These are phyloP conservation scores for Natator depressus DNA, from an alignment of 2,113 vertebrate genomes.

Conservation along the genomic window DNA sequence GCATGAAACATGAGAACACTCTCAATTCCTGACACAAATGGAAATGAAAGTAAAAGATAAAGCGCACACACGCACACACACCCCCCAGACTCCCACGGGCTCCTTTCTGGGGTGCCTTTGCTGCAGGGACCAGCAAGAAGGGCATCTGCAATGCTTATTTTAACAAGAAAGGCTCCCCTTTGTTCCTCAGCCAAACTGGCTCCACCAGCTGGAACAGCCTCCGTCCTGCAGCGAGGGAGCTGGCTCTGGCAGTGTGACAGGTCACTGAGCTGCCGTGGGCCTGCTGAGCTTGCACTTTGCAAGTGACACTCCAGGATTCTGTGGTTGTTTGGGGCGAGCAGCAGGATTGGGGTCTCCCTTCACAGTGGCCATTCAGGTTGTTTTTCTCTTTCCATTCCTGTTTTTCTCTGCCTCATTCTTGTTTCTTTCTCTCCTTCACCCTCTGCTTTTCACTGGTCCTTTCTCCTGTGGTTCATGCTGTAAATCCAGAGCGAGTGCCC, in stretches of 20 bases:
- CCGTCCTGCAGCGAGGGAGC: not conserved
- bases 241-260: not conserved
- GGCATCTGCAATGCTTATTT: accelerated
- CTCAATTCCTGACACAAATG: not conserved
- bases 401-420: accelerated
- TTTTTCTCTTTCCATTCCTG: not conserved
- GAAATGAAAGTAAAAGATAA: not conserved
- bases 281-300: not conserved
- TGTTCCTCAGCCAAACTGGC: not conserved
- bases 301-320: not conserved
- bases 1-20: not conserved
- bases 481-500: not conserved
- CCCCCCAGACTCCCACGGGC: not conserved
- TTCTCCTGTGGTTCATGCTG: not conserved
- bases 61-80: not conserved
- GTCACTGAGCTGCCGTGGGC: not conserved
- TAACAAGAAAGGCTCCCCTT: too few relatives aligned
- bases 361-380: not conserved
- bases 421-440: not conserved
- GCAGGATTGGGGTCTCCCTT: not conserved
- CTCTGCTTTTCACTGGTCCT: not conserved
- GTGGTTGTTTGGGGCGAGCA: not conserved
- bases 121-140: not conserved
- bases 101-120: not conserved
- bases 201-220: accelerated